Evolutionary conservation across 2,888 invertebrate genomes (phyloP).

Genomic region (Hirtodrosophila confusa): DNA sequence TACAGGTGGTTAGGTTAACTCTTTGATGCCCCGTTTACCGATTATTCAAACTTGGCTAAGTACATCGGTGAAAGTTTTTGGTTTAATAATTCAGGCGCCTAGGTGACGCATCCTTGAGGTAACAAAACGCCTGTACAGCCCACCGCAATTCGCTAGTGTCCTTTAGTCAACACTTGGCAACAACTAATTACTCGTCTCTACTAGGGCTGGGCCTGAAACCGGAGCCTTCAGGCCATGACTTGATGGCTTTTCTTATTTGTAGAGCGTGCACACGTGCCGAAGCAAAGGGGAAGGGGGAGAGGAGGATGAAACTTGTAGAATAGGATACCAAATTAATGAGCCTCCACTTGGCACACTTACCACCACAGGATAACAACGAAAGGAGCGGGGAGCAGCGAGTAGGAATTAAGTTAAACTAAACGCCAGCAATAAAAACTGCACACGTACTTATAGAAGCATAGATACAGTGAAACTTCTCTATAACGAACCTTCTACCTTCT

Average conservation of each 20-base stretch:
- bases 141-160: conserved; percentile 30
- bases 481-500: no score
- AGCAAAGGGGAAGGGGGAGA: conserved; percentile 2
- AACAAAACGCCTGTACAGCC: conserved; percentile 30
- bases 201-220: conserved; percentile 26
- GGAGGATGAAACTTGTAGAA: conserved; percentile 12
- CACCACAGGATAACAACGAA: conserved; percentile 13
- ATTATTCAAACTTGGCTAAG: conserved; percentile 1
- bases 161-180: conserved; percentile 14
- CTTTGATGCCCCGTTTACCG: conserved; percentile 9
- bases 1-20: conserved; percentile 22
- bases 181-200: conserved; percentile 41
- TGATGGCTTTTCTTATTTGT: conserved; percentile 23
- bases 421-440: conserved; percentile 17
- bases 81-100: conserved; percentile 6
- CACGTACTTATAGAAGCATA: conserved; percentile 4
- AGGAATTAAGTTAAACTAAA: conserved; percentile 13
- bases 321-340: conserved; percentile 63
- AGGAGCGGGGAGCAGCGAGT: background rate
- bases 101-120: conserved; percentile 17
- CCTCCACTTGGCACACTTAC: conserved; percentile 47
- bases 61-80: conserved; percentile 34
- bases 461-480: background rate
- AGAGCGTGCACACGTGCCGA: conserved; percentile 51
- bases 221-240: conserved; percentile 24